Percentiles rank a stretch among this genome's conserved stretches.
phyloP scores from a whole-genome alignment of 2,113 vertebrate genomes.

The Columba janthina region DNA sequence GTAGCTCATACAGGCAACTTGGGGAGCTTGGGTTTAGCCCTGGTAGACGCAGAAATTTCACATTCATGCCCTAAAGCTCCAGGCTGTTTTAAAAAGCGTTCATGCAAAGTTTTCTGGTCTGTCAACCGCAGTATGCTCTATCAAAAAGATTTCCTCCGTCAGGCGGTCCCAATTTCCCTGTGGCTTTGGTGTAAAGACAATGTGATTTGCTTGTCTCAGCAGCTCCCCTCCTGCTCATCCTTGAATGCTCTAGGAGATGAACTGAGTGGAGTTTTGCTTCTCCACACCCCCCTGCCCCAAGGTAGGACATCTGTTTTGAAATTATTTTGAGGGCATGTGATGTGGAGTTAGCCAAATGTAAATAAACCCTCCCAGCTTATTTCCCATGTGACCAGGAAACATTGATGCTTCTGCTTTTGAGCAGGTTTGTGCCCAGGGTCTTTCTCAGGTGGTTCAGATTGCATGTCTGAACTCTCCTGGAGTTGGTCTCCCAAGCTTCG shows the following conservation, averaged over 20 bases:
- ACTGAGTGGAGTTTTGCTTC: background rate
- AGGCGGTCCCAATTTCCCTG: background rate
- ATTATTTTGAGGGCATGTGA: background rate
- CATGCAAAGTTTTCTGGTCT: slow-evolving; percentile 59
- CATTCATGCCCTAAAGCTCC: slow-evolving; percentile 21
- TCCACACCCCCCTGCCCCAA: background rate
- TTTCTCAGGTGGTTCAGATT: background rate
- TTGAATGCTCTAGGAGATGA: background rate
- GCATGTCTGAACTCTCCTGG: background rate
- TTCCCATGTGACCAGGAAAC: background rate
- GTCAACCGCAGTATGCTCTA: background rate
- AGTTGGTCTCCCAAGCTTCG: background rate
- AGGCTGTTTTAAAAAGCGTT: background rate
- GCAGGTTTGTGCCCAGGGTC: background rate
- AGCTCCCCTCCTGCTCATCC: background rate
- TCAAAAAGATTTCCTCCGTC: background rate
- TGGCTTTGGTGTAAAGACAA: slow-evolving; percentile 32
- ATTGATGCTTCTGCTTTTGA: background rate
- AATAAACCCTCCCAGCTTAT: background rate
- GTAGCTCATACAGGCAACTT: background rate
- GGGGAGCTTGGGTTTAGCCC: background rate
- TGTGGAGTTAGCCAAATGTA: background rate
- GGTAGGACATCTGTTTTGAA: background rate
- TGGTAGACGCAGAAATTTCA: background rate
- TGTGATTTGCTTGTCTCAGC: slow-evolving; percentile 34